phyloP scores from a whole-genome alignment of 23 tunicate genomes.

The Trididemnum nubilum region DNA sequence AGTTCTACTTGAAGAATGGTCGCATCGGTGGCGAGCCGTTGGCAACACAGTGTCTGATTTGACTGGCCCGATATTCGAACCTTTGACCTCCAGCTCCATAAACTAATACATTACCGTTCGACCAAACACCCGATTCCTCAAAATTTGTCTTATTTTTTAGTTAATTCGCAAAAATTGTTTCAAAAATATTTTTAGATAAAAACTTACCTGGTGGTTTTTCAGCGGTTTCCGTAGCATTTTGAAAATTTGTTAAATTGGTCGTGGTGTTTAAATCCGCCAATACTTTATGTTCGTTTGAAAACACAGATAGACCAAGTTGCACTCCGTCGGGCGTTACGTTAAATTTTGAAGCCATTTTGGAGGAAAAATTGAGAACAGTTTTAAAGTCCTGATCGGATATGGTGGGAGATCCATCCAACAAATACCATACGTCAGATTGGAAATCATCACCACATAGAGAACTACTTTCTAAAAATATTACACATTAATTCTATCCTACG shows the following conservation, averaged over 20 bases:
- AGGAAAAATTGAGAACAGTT: neutral
- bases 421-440: slow-evolving; percentile 12
- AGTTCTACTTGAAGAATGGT: no score
- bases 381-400: slow-evolving; percentile 8
- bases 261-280: neutral
- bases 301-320: slow-evolving; percentile 11
- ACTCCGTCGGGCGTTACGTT: neutral
- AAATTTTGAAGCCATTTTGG: neutral
- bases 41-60: no score
- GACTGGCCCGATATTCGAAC: no score
- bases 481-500: no score
- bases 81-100: no score
- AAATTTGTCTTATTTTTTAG: no score
- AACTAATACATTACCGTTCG: no score
- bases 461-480: no score
- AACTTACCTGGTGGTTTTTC: neutral
- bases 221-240: neutral
- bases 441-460: slow-evolving; percentile 14
- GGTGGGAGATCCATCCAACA: neutral
- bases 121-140: no score
- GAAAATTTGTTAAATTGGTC: neutral
- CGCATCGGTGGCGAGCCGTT: no score
- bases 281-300: slow-evolving; percentile 19
- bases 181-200: no score
- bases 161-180: no score